A percentile compares a stretch with the other conserved stretches of the same genome.
phyloP scores from a whole-genome alignment of 2,888 invertebrate species.

The Tinea pellionella region DNA sequence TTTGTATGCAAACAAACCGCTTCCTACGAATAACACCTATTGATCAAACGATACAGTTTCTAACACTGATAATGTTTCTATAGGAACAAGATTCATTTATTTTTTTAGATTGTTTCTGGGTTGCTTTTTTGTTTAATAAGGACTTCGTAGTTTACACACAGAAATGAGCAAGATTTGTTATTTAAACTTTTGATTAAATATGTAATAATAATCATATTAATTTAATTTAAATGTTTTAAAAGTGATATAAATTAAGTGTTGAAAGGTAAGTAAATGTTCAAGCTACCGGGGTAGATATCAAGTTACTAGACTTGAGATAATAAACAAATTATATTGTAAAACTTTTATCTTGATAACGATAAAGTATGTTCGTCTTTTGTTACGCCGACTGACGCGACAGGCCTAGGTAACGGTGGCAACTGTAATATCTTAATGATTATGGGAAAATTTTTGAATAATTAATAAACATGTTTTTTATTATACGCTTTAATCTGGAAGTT shows the following conservation, averaged over 20 bases:
- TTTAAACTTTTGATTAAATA: too few relatives aligned
- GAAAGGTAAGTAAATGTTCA: not conserved
- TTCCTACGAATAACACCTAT: not conserved
- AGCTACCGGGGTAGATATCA: not conserved
- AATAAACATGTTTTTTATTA: too few relatives aligned
- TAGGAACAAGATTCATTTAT: too few relatives aligned
- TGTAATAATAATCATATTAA: too few relatives aligned
- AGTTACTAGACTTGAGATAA: not conserved
- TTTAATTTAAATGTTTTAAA: too few relatives aligned
- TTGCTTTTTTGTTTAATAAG: too few relatives aligned
- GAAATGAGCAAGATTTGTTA: too few relatives aligned
- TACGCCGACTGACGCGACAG: not conserved
- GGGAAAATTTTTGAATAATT: not conserved
- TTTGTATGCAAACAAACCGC: constrained; percentile 12
- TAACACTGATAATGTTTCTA: too few relatives aligned
- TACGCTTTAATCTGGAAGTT: too few relatives aligned
- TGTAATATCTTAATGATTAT: not conserved
- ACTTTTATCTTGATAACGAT: constrained; percentile 5
- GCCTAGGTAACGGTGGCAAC: not conserved
- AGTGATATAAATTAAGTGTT: not conserved
- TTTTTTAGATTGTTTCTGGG: too few relatives aligned
- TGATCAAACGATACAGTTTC: not conserved
- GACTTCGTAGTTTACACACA: too few relatives aligned
- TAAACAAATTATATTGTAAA: constrained; percentile 13
- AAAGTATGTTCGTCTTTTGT: not conserved